Evolutionary conservation across 2,888 invertebrate genomes (phyloP).

Genomic region (Pseudanteris insignis): DNA sequence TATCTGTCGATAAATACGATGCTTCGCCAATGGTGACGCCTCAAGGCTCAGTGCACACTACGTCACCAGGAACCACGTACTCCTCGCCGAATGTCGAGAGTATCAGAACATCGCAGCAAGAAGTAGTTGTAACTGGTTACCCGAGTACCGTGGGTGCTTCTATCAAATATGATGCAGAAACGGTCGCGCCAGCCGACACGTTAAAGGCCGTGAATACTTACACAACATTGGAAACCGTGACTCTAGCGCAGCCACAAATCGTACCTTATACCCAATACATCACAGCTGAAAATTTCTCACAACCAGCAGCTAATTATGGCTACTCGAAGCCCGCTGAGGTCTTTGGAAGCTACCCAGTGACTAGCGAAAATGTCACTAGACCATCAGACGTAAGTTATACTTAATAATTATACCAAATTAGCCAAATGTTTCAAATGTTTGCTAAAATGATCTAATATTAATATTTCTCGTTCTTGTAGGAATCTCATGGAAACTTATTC

Average conservation of each 20-base stretch:
- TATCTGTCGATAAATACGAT: slow-evolving; percentile 54
- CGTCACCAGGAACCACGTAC: slow-evolving; percentile 65
- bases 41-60: slow-evolving; percentile 65
- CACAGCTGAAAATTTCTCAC: slow-evolving; percentile 56
- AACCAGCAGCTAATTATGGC: slow-evolving; percentile 51
- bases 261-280: slow-evolving; percentile 61
- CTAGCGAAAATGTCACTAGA: slow-evolving; percentile 52
- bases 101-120: slow-evolving; percentile 59
- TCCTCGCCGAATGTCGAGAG: slow-evolving; percentile 62
- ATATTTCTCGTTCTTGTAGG: too few species aligned
- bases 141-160: slow-evolving; percentile 51
- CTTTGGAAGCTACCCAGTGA: slow-evolving; percentile 54
- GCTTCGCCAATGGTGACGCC: slow-evolving; percentile 60
- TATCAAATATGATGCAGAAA: slow-evolving; percentile 66
- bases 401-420: background rate
- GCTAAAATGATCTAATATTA: too few species aligned
- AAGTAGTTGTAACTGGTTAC: slow-evolving; percentile 50
- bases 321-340: slow-evolving; percentile 59
- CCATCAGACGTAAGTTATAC: slow-evolving; percentile 57
- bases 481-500: slow-evolving; percentile 69
- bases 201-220: slow-evolving; percentile 68
- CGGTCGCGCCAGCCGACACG: slow-evolving; percentile 56
- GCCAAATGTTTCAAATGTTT: too few species aligned
- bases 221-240: slow-evolving; percentile 73
- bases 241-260: slow-evolving; percentile 67